Evolutionary conservation across 1,140 invertebrate genomes (phyloP).

Genomic region (Musca vetustissima): DNA sequence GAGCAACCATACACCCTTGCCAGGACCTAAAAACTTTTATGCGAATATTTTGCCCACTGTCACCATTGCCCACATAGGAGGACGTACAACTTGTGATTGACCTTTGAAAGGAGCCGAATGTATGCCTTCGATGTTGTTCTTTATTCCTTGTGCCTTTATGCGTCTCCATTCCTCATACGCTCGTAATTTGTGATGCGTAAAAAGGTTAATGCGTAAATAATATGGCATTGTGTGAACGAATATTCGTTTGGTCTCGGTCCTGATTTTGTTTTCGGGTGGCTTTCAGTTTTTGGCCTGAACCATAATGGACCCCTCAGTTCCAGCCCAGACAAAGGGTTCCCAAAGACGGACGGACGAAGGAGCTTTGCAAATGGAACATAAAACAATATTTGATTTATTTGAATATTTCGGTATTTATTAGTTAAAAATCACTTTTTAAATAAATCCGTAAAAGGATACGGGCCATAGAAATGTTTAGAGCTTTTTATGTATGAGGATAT

Average conservation of each 20-base stretch:
- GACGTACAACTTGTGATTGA: slow-evolving; percentile 7
- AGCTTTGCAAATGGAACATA: too few species aligned
- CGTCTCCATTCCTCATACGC: neutral
- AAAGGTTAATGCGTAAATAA: slow-evolving; percentile 24
- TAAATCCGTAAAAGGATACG: too few species aligned
- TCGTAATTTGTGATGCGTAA: slow-evolving; percentile 18
- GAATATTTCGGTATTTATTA: too few species aligned
- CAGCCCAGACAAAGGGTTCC: too few species aligned
- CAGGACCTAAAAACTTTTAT: slow-evolving; percentile 7
- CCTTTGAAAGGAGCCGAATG: slow-evolving; percentile 5
- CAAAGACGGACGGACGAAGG: too few species aligned
- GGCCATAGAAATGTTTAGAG: too few species aligned
- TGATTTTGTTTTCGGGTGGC: neutral
- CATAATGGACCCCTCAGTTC: too few species aligned
- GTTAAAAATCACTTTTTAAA: too few species aligned
- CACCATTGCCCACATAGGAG: neutral
- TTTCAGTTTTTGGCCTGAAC: neutral
- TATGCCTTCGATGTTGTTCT: neutral
- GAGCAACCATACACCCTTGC: neutral
- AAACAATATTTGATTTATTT: too few species aligned
- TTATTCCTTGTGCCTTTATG: neutral
- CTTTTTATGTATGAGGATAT: too few species aligned
- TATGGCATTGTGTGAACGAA: neutral
- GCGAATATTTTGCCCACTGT: neutral
- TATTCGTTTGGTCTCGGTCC: neutral